Evolutionary conservation across 1,140 invertebrate genomes (phyloP).

Genomic region (Eumaeus atala): DNA sequence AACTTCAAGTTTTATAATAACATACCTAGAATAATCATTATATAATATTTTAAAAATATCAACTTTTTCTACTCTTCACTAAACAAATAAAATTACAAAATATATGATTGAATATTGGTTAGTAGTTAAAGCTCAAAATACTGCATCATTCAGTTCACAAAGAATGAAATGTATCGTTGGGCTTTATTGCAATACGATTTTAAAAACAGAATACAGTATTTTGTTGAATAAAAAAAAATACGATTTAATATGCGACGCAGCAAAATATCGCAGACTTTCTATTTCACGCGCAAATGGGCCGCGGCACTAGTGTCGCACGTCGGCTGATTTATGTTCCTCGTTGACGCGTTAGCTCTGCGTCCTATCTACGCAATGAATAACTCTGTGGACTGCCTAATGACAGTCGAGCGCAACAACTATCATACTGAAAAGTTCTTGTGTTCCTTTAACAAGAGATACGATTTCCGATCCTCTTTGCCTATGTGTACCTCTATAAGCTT

Average conservation of each 20-base stretch:
- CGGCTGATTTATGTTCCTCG: slow-evolving; percentile 32
- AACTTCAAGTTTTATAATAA: too few species aligned
- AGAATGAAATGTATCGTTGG: background rate
- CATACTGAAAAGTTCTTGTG: background rate
- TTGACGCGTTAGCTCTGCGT: slow-evolving; percentile 19
- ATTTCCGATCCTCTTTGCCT: too few species aligned
- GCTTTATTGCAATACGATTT: slow-evolving; percentile 8
- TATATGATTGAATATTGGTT: too few species aligned
- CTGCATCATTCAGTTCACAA: background rate
- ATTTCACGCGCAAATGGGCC: slow-evolving; percentile 39
- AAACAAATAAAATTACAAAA: too few species aligned
- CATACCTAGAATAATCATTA: too few species aligned
- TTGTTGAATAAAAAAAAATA: slow-evolving; percentile 12
- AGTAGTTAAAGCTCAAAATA: background rate
- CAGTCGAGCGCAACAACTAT: background rate
- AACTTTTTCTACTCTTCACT: too few species aligned
- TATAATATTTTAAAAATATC: too few species aligned
- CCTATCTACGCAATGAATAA: slow-evolving; percentile 22
- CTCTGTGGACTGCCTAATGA: slow-evolving; percentile 21
- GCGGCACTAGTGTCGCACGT: slow-evolving; percentile 16
- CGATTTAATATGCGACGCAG: slow-evolving; percentile 15
- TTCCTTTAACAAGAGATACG: background rate
- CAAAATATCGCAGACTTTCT: slow-evolving; percentile 27
- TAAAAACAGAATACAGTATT: background rate
- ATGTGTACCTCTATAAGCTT: too few species aligned